A percentile compares a stretch with the other conserved stretches of the same genome.
These are phyloP conservation scores for Yponomeuta evonymella DNA, from an alignment of 2,888 invertebrate species.

Conservation along the genomic window DNA sequence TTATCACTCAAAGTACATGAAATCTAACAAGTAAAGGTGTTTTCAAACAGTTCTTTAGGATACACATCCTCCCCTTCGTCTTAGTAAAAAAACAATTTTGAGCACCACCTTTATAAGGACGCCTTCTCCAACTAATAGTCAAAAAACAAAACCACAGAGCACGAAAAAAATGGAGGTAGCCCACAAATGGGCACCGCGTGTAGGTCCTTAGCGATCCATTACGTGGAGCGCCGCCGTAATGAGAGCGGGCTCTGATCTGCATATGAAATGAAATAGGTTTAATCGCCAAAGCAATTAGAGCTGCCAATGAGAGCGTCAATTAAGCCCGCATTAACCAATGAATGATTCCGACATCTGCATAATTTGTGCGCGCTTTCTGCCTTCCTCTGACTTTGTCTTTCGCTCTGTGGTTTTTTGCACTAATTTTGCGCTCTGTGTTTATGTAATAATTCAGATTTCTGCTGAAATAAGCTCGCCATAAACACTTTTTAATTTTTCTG, in stretches of 20 bases:
- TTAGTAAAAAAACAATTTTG: too few species aligned
- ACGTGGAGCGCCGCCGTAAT: constrained; percentile 21
- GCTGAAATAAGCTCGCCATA: too few species aligned
- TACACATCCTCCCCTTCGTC: too few species aligned
- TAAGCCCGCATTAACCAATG: constrained; percentile 27
- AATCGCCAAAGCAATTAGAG: constrained; percentile 38
- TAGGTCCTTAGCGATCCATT: constrained; percentile 13
- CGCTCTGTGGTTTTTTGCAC: not conserved
- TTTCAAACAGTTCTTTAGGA: too few species aligned
- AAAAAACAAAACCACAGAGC: not conserved
- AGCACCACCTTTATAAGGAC: too few species aligned
- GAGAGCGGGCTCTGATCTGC: constrained; percentile 22
- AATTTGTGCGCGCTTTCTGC: not conserved
- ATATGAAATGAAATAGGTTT: constrained; percentile 36
- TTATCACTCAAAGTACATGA: too few species aligned
- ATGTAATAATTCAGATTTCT: not conserved
- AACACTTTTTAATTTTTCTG: too few species aligned
- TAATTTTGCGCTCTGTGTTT: not conserved
- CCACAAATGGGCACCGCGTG: constrained; percentile 3
- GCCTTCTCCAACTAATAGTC: not conserved
- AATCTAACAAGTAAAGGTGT: too few species aligned
- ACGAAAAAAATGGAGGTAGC: not conserved
- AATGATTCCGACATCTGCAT: constrained; percentile 10
- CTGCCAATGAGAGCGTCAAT: constrained; percentile 35
- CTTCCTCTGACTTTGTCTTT: not conserved